Base-by-base conservation (phyloP, 2,888 invertebrate species). In the Pammene fasciana region DNA sequence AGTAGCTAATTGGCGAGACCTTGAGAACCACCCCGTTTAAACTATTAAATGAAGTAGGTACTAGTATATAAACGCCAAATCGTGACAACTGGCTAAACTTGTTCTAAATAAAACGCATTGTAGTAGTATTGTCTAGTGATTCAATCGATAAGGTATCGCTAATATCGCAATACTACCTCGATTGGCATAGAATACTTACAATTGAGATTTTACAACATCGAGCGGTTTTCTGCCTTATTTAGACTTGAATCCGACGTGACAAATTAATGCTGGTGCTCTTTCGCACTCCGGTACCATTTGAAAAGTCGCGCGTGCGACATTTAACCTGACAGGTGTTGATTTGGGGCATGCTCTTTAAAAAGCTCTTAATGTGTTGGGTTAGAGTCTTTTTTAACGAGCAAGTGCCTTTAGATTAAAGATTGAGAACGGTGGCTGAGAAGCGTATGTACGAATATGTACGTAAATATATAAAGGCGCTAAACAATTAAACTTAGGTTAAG, bases 261-360 rank as follows among this genome's bases (percentile, higher is more conserved):
- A 52, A 54, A 68, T 68, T 68, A 68, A 68, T 65, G 59, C 64
- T 59, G 41, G 46, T 57, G 52, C 50, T 45, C 50, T 68, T 46
- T 64, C 57, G 57, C 41, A 64, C 48, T 52, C 34, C n/a, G 55
- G 5, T 57, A 57, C 14, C 59, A 59, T 64, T 65, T 52, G 65
- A 65, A 52, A 68, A 59, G 57, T 65, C 65, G 68, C 54, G 65
- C 64, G 50, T 67, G 50, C 26, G 48, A 26, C 26, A 7, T n/a
- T n/a, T 48, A 48, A 36, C 34, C 46, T 48, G 14, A 52, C 18
- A 26, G 11, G 50, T 52, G 16, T 36, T 2, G 46, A 36, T 50
- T 38, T 41, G 16, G 18, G 18, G 14, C 14, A n/a, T 43, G 34
- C 10, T 7, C 9, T 7, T 60, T 46, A 18, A 26, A 4, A 8